Base-by-base conservation (phyloP, 2,113 vertebrate genomes). In the Halichoerus grypus region DNA sequence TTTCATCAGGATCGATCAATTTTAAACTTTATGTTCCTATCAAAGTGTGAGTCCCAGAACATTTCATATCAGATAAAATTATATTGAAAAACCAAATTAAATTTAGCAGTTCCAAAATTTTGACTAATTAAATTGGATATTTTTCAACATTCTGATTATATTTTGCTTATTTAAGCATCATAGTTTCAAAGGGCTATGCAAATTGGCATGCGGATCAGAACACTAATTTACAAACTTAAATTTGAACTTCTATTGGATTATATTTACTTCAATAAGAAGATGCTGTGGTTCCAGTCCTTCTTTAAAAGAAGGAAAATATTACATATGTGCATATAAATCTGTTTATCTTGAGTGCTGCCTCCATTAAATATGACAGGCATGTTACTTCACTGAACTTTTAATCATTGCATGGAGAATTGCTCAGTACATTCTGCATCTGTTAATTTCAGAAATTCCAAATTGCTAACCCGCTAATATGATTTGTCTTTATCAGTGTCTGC, bases 81-180 rank as follows among this genome's bases (percentile, higher is more conserved):
- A 90, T 85, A 95, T 85, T 95, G 93, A 65, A 83, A 96, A 94
- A 79, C 7, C 61, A 95, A 95, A 95, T 85, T 94, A 31, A 97
- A 96, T 26, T 79, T 94, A 92, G 55, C 80, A 77, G 61, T 86
- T 95, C 55, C 88, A 96, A 97, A 96, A 89, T 82, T 96, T 95
- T 93, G 55, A 84, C 81, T 97, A 96, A 97, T 98, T 98, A 97
- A 97, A 93, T 93, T 97, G 94, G 90, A 96, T 96, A 97, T 97
- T 97, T 95, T 96, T 98, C 97, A 98, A 77, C 49, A 31, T 95
- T 96, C 26, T 96, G 91, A 96, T 88, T 97, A 85, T 95, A 92
- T 88, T 96, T 97, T 97, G 14, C 42, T 92, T 96, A 76, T 84
- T 82, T 85, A 90, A 93, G 39, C 26, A 61, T 79, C n/a, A 59